Percentiles rank a stretch among this genome's conserved stretches.
phyloP scores from a whole-genome alignment of 2,888 invertebrate species.

The Tetranychus truncatus region DNA sequence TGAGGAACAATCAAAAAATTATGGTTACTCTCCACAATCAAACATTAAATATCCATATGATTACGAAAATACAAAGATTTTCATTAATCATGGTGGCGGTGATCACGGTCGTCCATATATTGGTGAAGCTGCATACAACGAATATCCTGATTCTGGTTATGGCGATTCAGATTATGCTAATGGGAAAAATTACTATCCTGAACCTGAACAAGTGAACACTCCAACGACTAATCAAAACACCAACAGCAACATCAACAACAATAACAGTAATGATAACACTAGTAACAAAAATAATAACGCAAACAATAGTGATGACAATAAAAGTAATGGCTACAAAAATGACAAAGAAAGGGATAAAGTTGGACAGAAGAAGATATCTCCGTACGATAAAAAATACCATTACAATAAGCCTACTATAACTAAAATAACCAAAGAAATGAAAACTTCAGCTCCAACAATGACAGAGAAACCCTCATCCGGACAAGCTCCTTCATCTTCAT shows the following conservation, averaged over 20 bases:
- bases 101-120: not conserved
- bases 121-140: not conserved
- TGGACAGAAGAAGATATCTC: too few species aligned
- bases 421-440: not conserved
- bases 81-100: not conserved
- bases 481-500: not conserved
- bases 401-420: not conserved
- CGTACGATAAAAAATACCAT: not conserved
- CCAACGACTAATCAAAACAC: not conserved
- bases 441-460: not conserved
- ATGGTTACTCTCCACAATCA: not conserved
- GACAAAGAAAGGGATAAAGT: too few species aligned
- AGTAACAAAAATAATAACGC: not conserved
- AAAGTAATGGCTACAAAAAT: not conserved
- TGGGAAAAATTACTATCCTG: not conserved
- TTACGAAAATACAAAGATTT: constrained; percentile 7
- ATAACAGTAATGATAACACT: not conserved
- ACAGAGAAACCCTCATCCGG: not conserved
- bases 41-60: not conserved
- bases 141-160: not conserved
- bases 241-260: not conserved
- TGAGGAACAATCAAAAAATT: not conserved
- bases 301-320: not conserved
- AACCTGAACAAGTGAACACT: not conserved
- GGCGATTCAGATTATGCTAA: not conserved